Evolutionary conservation across 2,797 vertebrate species (phyloP).

Genomic region (Gephyroberyx darwinii): DNA sequence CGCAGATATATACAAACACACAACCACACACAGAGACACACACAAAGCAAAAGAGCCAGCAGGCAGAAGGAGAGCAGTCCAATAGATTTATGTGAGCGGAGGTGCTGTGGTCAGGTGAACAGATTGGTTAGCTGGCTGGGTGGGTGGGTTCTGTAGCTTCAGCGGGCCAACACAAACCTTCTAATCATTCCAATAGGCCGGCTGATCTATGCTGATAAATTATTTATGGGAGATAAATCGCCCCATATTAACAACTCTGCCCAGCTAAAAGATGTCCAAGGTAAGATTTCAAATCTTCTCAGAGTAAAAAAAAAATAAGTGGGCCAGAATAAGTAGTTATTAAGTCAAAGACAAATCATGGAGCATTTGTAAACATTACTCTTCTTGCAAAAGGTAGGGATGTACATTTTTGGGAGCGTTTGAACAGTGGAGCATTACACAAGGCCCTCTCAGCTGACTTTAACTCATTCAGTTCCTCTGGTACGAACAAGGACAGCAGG

Average conservation of each 20-base stretch:
- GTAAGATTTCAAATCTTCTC: conserved; percentile 21
- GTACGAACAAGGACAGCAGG: neutral
- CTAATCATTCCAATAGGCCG: conserved; percentile 65
- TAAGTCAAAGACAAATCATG: conserved; percentile 12
- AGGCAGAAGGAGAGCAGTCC: conserved; percentile 38
- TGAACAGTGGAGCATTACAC: neutral
- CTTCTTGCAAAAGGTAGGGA: neutral
- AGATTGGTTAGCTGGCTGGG: conserved; percentile 70
- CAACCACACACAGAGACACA: neutral
- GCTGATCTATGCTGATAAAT: conserved; percentile 69
- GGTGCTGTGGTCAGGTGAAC: conserved; percentile 76
- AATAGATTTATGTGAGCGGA: conserved; percentile 72
- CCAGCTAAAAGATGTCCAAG: conserved; percentile 10
- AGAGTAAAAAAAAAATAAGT: conserved; percentile 24
- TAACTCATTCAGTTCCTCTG: neutral
- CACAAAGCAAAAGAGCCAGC: conserved; percentile 22
- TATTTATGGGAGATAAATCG: conserved; percentile 44
- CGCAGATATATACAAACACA: conserved; percentile 6
- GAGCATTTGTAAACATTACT: neutral
- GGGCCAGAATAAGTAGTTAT: neutral
- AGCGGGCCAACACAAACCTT: conserved; percentile 66
- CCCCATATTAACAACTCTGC: conserved; percentile 32
- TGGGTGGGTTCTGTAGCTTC: conserved; percentile 64
- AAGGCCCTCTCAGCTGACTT: conserved; percentile 1
- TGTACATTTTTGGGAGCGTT: neutral